Conservation (phyloP, 2,113 vertebrate genomes). For the Prunella himalayana region DNA sequence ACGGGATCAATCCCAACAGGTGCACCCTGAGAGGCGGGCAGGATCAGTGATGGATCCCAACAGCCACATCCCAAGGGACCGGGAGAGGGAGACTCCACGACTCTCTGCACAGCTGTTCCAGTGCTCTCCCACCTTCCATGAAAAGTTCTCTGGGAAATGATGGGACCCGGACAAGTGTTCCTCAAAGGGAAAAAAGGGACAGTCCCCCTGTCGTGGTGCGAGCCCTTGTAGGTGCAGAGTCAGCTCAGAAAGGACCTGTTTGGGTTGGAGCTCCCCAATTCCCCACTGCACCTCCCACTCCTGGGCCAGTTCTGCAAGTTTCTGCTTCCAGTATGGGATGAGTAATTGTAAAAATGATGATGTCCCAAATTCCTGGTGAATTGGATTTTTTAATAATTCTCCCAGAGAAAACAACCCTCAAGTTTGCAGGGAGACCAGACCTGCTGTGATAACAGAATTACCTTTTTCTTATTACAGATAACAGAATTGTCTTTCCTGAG, state of each 20-base stretch:
- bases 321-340: neutral
- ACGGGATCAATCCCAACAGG: rapidly evolving
- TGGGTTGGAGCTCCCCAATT: neutral
- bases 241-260: neutral
- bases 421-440: neutral
- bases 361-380: neutral
- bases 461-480: neutral
- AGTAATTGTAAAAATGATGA: neutral
- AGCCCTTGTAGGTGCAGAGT: neutral
- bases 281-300: neutral
- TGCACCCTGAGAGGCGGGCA: no score
- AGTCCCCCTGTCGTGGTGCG: rapidly evolving
- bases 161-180: neutral
- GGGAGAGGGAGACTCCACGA: neutral
- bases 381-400: neutral
- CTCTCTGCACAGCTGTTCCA: neutral
- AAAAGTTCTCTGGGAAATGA: neutral
- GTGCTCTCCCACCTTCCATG: neutral
- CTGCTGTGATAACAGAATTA: neutral
- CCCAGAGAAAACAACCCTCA: neutral
- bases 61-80: rapidly evolving
- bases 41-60: neutral
- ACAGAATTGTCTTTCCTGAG: neutral
- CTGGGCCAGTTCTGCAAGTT: neutral
- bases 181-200: rapidly evolving